Conservation (phyloP, 2,888 invertebrate species). For the Phrixothrix hirtus region DNA sequence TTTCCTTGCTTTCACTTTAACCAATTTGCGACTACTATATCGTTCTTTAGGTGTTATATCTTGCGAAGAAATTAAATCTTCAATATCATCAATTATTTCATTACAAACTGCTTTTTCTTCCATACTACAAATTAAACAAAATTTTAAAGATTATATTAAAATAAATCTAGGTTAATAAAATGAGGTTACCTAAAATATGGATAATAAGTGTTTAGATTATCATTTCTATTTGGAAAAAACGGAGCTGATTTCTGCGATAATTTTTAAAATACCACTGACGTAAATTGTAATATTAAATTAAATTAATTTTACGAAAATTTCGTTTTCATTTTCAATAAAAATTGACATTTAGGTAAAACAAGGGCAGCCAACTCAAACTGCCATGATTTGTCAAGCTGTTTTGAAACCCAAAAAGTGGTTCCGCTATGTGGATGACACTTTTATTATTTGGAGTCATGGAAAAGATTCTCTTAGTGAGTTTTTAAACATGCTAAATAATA, state of each 20-base stretch:
- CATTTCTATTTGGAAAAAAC: neutral
- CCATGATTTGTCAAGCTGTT: too few relatives aligned
- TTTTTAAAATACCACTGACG: neutral
- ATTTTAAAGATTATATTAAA: neutral
- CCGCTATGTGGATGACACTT: too few relatives aligned
- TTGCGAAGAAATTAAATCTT: constrained; percentile 79
- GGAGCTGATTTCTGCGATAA: neutral
- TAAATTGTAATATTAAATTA: too few relatives aligned
- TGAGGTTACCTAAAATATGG: too few relatives aligned
- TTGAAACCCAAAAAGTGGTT: too few relatives aligned
- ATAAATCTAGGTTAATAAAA: neutral
- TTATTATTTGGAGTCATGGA: too few relatives aligned
- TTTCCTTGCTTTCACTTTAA: constrained; percentile 68
- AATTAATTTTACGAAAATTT: too few relatives aligned
- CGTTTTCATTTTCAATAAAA: too few relatives aligned
- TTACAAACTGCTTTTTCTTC: constrained; percentile 53
- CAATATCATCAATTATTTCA: constrained; percentile 80
- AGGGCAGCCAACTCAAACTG: too few relatives aligned
- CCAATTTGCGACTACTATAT: constrained; percentile 71
- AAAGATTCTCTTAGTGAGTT: too few relatives aligned
- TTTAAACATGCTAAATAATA: too few relatives aligned
- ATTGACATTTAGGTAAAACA: too few relatives aligned
- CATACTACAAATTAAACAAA: constrained; percentile 6
- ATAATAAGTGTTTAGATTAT: neutral
- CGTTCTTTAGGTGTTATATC: constrained; percentile 80